Conservation (phyloP, 2,113 vertebrate genomes). For the Diadophis punctatus region DNA sequence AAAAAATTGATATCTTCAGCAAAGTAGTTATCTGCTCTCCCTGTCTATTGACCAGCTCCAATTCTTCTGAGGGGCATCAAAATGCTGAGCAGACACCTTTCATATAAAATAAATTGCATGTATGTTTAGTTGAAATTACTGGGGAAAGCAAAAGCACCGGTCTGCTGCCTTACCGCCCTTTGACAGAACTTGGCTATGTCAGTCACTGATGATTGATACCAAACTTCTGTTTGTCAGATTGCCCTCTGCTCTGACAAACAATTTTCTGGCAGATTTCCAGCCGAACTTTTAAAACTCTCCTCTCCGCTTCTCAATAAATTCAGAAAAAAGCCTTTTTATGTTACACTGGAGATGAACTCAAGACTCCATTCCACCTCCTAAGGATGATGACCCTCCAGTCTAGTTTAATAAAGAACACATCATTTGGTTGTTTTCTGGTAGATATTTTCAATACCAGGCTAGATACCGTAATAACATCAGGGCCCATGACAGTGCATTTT, state of each 20-base stretch:
- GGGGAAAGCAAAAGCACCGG: conserved; percentile 14
- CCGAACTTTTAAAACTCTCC: not conserved
- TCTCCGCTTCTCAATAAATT: not conserved
- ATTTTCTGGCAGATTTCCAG: not conserved
- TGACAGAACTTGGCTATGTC: not conserved
- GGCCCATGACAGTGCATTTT: not conserved
- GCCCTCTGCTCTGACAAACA: not conserved
- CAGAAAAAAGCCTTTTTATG: not conserved
- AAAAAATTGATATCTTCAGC: conserved; percentile 19
- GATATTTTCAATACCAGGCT: not conserved
- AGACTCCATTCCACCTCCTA: not conserved
- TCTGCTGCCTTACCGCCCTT: not conserved
- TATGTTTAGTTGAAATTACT: conserved; percentile 25
- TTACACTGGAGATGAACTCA: not conserved
- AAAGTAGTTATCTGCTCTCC: conserved; percentile 44
- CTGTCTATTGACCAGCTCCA: conserved; percentile 14
- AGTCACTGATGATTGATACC: not conserved
- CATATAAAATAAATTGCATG: conserved; percentile 29
- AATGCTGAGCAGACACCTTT: conserved; percentile 46
- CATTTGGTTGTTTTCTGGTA: not conserved
- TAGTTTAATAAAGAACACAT: not conserved
- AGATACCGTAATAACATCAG: not conserved
- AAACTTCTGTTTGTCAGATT: not conserved
- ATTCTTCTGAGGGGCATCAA: conserved; percentile 47
- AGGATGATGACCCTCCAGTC: not conserved